Conservation (phyloP, 2,888 invertebrate species). For the Auanema freiburgensis region DNA sequence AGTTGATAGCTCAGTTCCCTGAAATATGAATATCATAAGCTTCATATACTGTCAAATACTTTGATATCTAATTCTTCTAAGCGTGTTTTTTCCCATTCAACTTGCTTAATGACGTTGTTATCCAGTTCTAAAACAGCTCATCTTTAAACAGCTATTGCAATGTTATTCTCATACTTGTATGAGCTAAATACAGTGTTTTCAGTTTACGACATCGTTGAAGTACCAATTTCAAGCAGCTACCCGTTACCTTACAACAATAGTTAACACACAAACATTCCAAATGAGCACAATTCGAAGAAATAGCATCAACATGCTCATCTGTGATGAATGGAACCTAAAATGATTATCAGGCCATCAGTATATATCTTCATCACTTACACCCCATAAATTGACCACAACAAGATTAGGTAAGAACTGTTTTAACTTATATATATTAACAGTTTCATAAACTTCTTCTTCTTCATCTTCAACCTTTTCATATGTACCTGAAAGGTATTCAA, state of each 20-base stretch:
- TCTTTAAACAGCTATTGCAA: too few species aligned
- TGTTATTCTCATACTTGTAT: constrained; percentile 88
- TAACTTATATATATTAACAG: constrained; percentile 96
- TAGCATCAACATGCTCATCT: constrained; percentile 96
- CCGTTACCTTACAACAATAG: constrained; percentile 93
- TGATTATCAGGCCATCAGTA: constrained; percentile 5
- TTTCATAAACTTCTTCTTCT: constrained; percentile 98
- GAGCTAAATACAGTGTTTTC: constrained; percentile 89
- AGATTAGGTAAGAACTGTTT: constrained; percentile 97
- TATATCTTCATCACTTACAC: constrained; percentile 75
- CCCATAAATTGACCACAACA: constrained; percentile 94
- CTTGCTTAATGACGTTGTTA: constrained; percentile 88
- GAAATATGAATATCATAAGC: too few species aligned
- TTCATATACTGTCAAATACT: constrained; percentile 4
- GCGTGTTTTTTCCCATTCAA: constrained; percentile 93
- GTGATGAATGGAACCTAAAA: constrained; percentile 70
- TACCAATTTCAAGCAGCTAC: constrained; percentile 88
- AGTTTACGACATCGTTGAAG: constrained; percentile 90
- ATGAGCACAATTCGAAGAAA: constrained; percentile 72
- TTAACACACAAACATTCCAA: constrained; percentile 95
- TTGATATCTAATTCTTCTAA: constrained; percentile 88
- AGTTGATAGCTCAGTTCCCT: constrained; percentile 87
- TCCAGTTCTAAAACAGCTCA: constrained; percentile 76
- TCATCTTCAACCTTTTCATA: constrained; percentile 97
- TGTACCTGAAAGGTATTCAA: constrained; percentile 73